Evolutionary conservation across 2,888 invertebrate genomes (phyloP).

Genomic region (Pseudoips prasinana): DNA sequence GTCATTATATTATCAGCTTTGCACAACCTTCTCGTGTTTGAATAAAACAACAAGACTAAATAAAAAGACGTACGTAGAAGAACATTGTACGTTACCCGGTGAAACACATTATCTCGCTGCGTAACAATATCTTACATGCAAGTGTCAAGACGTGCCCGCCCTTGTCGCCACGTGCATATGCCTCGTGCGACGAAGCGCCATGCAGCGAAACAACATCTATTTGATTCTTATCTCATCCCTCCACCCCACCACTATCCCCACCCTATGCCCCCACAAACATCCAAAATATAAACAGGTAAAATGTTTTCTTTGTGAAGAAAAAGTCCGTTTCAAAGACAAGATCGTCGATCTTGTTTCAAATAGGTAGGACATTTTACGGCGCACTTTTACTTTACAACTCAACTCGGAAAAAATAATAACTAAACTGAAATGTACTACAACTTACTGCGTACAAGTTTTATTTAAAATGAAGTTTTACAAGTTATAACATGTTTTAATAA

Average conservation of each 20-base stretch:
- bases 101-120: too few species aligned
- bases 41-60: too few species aligned
- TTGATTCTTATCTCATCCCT: slow-evolving; percentile 77
- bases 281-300: slow-evolving; percentile 74
- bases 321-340: slow-evolving; percentile 63
- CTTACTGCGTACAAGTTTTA: too few species aligned
- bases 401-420: slow-evolving; percentile 16
- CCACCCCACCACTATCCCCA: slow-evolving; percentile 33
- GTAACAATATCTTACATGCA: slow-evolving; percentile 43
- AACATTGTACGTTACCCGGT: too few species aligned
- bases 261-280: slow-evolving; percentile 48
- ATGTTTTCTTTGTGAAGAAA: slow-evolving; percentile 66
- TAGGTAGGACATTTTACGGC: slow-evolving; percentile 41
- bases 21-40: too few species aligned
- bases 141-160: slow-evolving; percentile 68
- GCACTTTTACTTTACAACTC: slow-evolving; percentile 31
- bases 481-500: too few species aligned
- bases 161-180: slow-evolving; percentile 72
- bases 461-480: too few species aligned
- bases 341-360: slow-evolving; percentile 56
- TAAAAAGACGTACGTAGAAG: too few species aligned
- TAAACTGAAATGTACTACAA: slow-evolving; percentile 12
- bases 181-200: slow-evolving; percentile 58
- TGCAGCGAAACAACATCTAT: slow-evolving; percentile 81
- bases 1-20: too few species aligned